A percentile compares a stretch with the other conserved stretches of the same genome.
Conservation (phyloP, 2,888 invertebrate species). For the Hyles lineata region DNA sequence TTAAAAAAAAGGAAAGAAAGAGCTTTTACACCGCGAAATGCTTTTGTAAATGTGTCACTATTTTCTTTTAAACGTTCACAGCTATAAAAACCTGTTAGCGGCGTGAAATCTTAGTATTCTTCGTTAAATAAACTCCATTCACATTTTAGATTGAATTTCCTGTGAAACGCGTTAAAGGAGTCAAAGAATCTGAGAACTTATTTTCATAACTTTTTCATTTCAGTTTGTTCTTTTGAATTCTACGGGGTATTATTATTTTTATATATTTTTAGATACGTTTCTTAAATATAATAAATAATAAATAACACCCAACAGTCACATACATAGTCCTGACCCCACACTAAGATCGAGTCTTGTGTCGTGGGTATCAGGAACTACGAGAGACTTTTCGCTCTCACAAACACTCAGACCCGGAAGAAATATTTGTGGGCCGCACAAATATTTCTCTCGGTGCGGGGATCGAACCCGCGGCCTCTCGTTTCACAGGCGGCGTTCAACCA, state of each 20-base stretch:
- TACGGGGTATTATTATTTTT: background rate
- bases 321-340: too few relatives aligned
- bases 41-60: background rate
- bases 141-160: constrained; percentile 6
- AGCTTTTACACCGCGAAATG: constrained; percentile 2
- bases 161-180: background rate
- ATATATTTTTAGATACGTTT: too few relatives aligned
- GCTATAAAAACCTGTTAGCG: background rate
- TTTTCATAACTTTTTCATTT: background rate
- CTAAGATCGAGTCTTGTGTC: too few relatives aligned
- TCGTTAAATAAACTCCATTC: background rate
- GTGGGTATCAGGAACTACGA: too few relatives aligned
- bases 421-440: too few relatives aligned
- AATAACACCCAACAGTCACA: too few relatives aligned
- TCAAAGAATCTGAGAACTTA: background rate
- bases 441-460: too few relatives aligned
- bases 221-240: background rate
- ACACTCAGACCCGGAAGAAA: too few relatives aligned
- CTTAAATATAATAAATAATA: too few relatives aligned
- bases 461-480: too few relatives aligned
- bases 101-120: background rate
- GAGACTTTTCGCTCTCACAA: too few relatives aligned
- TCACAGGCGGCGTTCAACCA: too few relatives aligned
- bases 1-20: background rate
- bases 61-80: constrained; percentile 8